These are phyloP conservation scores for Bubo scandiacus DNA, from an alignment of 2,113 vertebrate species.

Conservation along the genomic window DNA sequence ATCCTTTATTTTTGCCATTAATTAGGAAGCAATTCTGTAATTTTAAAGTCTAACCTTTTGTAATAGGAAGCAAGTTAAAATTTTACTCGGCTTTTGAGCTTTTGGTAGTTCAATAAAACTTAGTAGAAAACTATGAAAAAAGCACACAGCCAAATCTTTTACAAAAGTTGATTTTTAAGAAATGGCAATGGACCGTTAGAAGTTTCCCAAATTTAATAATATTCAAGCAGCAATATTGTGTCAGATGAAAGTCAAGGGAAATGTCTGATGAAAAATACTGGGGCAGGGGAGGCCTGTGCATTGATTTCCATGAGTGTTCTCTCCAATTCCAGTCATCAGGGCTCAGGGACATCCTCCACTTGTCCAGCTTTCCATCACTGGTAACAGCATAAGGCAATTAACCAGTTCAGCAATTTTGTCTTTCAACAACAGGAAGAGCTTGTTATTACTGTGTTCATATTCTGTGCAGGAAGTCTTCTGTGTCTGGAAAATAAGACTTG, in stretches of 20 bases:
- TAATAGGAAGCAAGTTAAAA: not conserved
- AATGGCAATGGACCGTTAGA: not conserved
- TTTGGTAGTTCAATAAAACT: not conserved
- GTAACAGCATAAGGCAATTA: not conserved
- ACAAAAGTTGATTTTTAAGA: not conserved
- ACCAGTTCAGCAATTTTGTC: not conserved
- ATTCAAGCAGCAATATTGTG: not conserved
- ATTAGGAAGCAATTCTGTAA: not conserved
- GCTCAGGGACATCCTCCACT: not conserved
- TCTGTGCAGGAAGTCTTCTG: not conserved
- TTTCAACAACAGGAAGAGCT: not conserved
- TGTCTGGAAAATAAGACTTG: not conserved
- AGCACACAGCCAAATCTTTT: not conserved
- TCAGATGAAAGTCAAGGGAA: not conserved
- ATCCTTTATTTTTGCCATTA: not conserved
- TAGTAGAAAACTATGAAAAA: not conserved
- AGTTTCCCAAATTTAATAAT: not conserved
- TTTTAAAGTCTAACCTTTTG: not conserved
- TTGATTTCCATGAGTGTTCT: not conserved
- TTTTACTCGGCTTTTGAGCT: not conserved
- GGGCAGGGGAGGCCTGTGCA: rapidly evolving
- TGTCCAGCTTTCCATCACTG: not conserved
- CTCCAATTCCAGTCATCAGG: not conserved
- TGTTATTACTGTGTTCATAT: not conserved
- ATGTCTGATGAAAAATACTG: not conserved